A percentile compares a stretch with the other conserved stretches of the same genome.
phyloP scores from a whole-genome alignment of 2,113 vertebrate species.

The Taurulus bubalis region DNA sequence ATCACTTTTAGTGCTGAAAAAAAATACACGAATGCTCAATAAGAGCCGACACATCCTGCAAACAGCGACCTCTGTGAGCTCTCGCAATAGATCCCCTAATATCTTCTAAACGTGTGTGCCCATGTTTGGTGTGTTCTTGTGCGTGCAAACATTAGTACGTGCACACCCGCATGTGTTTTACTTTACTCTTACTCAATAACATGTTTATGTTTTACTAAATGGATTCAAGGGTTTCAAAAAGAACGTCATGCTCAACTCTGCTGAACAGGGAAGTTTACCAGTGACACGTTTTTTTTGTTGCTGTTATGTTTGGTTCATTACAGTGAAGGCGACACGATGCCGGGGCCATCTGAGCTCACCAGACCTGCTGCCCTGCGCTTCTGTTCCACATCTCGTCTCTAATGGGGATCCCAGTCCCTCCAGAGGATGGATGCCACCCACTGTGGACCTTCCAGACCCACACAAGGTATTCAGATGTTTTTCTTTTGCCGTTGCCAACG shows the following conservation, averaged over 20 bases:
- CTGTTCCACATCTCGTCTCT: slow-evolving; percentile 23
- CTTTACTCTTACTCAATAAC: slow-evolving; percentile 23
- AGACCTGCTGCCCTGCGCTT: slow-evolving; percentile 14
- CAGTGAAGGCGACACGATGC: not conserved
- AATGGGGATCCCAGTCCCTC: slow-evolving; percentile 40
- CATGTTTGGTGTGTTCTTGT: slow-evolving; percentile 5
- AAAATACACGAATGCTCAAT: not conserved
- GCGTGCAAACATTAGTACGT: slow-evolving; percentile 7
- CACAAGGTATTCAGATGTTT: slow-evolving; percentile 63
- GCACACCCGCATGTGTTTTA: slow-evolving; percentile 30
- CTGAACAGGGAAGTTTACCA: not conserved
- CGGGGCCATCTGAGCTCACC: not conserved
- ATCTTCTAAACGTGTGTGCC: not conserved
- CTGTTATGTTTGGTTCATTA: slow-evolving; percentile 12
- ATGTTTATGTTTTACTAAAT: slow-evolving; percentile 42
- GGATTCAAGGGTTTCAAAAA: slow-evolving; percentile 26
- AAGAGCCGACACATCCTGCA: not conserved
- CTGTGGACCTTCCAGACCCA: slow-evolving; percentile 26
- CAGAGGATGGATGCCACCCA: slow-evolving; percentile 49
- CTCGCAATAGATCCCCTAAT: slow-evolving; percentile 8
- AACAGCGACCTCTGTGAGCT: slow-evolving; percentile 16
- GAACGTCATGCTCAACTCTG: slow-evolving; percentile 27
- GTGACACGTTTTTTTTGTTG: not conserved
- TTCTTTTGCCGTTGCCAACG: slow-evolving; percentile 51
- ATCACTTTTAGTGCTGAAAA: not conserved